These are phyloP conservation scores for Melopsittacus undulatus DNA, from an alignment of 2,797 vertebrate genomes.

Conservation along the genomic window DNA sequence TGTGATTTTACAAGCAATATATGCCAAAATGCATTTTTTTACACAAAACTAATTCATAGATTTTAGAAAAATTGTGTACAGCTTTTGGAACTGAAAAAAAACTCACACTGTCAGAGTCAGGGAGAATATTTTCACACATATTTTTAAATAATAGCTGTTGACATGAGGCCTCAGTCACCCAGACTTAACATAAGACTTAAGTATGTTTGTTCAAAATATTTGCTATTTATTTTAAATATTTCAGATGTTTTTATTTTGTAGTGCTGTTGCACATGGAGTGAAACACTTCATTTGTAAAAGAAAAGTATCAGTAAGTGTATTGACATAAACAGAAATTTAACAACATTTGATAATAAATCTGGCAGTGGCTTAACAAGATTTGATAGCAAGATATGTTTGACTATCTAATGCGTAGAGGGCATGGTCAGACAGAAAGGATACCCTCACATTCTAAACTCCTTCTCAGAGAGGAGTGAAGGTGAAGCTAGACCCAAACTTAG, in stretches of 20 bases:
- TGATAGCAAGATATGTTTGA: neutral
- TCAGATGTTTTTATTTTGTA: neutral
- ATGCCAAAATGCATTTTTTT: neutral
- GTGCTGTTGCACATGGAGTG: neutral
- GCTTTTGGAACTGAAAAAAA: neutral
- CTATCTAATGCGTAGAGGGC: neutral
- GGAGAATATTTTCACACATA: neutral
- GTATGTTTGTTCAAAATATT: neutral
- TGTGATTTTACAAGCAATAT: neutral
- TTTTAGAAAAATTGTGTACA: neutral
- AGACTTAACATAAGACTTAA: neutral
- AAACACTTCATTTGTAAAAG: neutral
- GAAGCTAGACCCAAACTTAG: neutral
- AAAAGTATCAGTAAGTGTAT: neutral
- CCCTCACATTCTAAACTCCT: neutral
- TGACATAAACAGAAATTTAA: neutral
- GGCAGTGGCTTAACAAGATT: neutral
- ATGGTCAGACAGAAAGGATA: neutral
- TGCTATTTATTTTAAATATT: neutral
- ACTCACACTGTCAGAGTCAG: neutral
- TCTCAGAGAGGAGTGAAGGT: neutral
- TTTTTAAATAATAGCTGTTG: neutral
- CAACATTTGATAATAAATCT: neutral
- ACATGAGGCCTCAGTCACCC: neutral
- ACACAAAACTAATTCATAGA: rapidly evolving